Evolutionary conservation across 1,140 invertebrate species (phyloP).

Genomic region (Drosophila mauritiana): DNA sequence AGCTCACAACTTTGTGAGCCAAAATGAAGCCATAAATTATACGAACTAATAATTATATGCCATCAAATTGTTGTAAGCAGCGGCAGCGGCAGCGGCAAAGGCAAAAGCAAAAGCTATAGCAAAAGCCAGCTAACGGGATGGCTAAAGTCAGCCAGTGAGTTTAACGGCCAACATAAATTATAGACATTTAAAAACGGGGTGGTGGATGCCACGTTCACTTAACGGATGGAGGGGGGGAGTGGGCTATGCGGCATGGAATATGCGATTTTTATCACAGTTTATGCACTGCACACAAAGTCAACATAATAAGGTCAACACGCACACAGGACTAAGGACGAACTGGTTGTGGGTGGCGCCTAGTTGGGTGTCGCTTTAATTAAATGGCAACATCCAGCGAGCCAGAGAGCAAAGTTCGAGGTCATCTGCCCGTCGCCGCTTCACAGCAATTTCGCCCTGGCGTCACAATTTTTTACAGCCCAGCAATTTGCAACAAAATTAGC

Average conservation of each 20-base stretch:
- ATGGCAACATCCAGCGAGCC: constrained; percentile 57
- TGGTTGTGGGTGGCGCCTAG: constrained; percentile 1
- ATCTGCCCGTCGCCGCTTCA: constrained; percentile 20
- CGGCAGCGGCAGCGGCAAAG: constrained; percentile 13
- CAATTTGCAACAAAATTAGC: constrained; percentile 82
- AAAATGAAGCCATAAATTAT: constrained; percentile 81
- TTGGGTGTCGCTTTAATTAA: constrained; percentile 69
- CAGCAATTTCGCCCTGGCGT: constrained; percentile 45
- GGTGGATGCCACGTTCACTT: constrained; percentile 30
- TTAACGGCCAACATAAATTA: constrained; percentile 77
- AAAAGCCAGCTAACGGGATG: constrained; percentile 29
- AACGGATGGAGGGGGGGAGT: background rate
- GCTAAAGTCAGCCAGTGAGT: constrained; percentile 62
- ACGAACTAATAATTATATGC: constrained; percentile 82
- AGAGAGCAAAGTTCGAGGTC: constrained; percentile 75
- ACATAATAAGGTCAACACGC: constrained; percentile 80
- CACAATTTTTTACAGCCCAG: constrained; percentile 66
- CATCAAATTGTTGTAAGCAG: constrained; percentile 79
- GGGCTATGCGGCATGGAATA: constrained; percentile 63
- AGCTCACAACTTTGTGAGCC: constrained; percentile 65
- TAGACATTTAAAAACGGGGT: constrained; percentile 71
- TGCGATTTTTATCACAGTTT: constrained; percentile 81
- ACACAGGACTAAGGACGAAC: constrained; percentile 53
- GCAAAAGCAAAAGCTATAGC: constrained; percentile 23
- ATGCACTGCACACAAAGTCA: constrained; percentile 81